Evolutionary conservation across 2,888 invertebrate genomes (phyloP), one percentile per base, ranked within the genome.

Genomic region (Labia minor): DNA sequence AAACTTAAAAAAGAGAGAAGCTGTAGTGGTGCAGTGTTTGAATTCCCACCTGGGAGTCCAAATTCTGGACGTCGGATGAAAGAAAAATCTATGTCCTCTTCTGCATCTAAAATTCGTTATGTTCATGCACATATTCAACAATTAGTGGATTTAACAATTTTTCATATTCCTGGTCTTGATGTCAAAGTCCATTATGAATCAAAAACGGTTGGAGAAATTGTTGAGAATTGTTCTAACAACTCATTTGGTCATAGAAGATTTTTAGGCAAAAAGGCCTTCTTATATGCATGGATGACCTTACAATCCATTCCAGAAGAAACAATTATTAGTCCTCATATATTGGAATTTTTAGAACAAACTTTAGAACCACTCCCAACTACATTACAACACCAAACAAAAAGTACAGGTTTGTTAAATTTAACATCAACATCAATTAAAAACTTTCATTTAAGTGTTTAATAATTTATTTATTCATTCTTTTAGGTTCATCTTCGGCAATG

Each of bases 271-370:
- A 93, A 89, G 76, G 97, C 90, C 67, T 90, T 90, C 70, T 79
- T 98, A 71, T 91, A 95, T 81, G 89, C 93, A 0, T 97, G 96
- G 92, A 89, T 96, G 83, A 96, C 95, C 1, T 80, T 99, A 70
- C 95, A 98, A 79, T 94, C 95, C 74, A 93, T 98, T 73, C 97
- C 98, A 0, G 95, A 94, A 76, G 97, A 98, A 79, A 98, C 98
- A 21, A 89, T 97, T 72, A 94, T 99, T 75, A 95, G 94, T 72
- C 98, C 99, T 0, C 95, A 95, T 74, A 92, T 99, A 72, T 82
- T 99, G 66, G 95, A 97, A 78, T 99, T 98, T 78, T 78, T 99
- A 71, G 98, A 99, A 76, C 97, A 97, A 79, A 95, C 96, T 0
- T 78, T 98, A 37, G 97, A 98, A 74, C 96, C 97, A 0, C 92